Percentiles rank a stretch among this genome's conserved stretches.
Conservation (phyloP, 2,888 invertebrate genomes). For the Acleris emargana region DNA sequence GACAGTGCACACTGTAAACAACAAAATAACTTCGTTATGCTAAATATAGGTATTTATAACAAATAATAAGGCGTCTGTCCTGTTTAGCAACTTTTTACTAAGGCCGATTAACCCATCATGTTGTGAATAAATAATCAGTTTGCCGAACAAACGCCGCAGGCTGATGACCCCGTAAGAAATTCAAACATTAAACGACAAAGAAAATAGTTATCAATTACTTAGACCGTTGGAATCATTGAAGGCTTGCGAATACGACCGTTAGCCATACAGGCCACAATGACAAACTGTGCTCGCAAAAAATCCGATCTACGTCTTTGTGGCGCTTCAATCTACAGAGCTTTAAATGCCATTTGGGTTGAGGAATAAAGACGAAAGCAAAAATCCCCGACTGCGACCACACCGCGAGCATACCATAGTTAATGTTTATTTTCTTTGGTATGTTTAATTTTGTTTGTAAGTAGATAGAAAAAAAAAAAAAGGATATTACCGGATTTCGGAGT, state of each 20-base stretch:
- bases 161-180: constrained; percentile 66
- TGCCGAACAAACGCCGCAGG: constrained; percentile 64
- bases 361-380: too few species aligned
- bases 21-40: constrained; percentile 9
- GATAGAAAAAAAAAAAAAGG: too few species aligned
- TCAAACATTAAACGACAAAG: constrained; percentile 61
- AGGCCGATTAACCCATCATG: constrained; percentile 53
- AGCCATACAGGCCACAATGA: constrained; percentile 42
- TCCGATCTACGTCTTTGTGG: neutral
- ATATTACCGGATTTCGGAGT: too few species aligned
- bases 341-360: too few species aligned
- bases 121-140: constrained; percentile 60
- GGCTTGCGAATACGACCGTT: constrained; percentile 53
- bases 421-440: too few species aligned
- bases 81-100: constrained; percentile 30
- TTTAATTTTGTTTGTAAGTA: too few species aligned
- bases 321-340: neutral
- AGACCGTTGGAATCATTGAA: constrained; percentile 58
- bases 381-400: too few species aligned
- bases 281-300: constrained; percentile 14
- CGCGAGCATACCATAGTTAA: too few species aligned
- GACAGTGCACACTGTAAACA: constrained; percentile 59
- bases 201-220: constrained; percentile 65
- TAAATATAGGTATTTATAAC: neutral
- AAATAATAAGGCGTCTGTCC: constrained; percentile 15